Conservation (phyloP, 2,888 invertebrate species). For the Fabriciana adippe region DNA sequence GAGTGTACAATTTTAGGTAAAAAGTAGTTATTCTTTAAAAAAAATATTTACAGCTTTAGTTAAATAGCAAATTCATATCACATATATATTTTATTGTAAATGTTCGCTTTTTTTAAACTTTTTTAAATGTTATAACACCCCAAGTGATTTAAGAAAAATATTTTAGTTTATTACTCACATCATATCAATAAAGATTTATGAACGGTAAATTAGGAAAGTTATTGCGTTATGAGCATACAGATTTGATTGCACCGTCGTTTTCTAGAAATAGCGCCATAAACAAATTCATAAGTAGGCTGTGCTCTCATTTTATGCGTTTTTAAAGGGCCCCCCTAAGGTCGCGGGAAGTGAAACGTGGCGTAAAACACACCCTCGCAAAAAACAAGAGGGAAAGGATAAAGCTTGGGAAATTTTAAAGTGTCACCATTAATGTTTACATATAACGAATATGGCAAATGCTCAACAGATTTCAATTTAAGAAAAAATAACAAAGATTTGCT, state of each 20-base stretch:
- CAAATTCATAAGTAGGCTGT: constrained; percentile 81
- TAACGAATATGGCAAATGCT: constrained; percentile 3
- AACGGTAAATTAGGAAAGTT: constrained; percentile 68
- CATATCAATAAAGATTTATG: constrained; percentile 57
- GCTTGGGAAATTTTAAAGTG: constrained; percentile 44
- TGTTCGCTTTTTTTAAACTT: too few relatives aligned
- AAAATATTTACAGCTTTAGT: too few relatives aligned
- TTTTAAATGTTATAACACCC: too few relatives aligned
- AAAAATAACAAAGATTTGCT: too few relatives aligned
- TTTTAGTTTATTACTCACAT: not conserved
- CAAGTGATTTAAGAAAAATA: not conserved
- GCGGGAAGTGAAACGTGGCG: constrained; percentile 75
- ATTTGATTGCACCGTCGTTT: constrained; percentile 55
- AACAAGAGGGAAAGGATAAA: constrained; percentile 52
- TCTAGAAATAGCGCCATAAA: constrained; percentile 74
- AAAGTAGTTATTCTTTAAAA: too few relatives aligned
- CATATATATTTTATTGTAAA: too few relatives aligned
- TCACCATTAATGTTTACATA: constrained; percentile 29
- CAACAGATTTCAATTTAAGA: not conserved
- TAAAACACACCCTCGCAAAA: constrained; percentile 68
- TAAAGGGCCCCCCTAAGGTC: constrained; percentile 67
- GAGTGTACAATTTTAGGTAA: too few relatives aligned
- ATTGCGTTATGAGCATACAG: constrained; percentile 60
- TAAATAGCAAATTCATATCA: too few relatives aligned
- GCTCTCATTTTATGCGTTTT: constrained; percentile 76